These are phyloP conservation scores for Calliscelio sp. DNA, from an alignment of 2,888 invertebrate genomes.

Conservation along the genomic window DNA sequence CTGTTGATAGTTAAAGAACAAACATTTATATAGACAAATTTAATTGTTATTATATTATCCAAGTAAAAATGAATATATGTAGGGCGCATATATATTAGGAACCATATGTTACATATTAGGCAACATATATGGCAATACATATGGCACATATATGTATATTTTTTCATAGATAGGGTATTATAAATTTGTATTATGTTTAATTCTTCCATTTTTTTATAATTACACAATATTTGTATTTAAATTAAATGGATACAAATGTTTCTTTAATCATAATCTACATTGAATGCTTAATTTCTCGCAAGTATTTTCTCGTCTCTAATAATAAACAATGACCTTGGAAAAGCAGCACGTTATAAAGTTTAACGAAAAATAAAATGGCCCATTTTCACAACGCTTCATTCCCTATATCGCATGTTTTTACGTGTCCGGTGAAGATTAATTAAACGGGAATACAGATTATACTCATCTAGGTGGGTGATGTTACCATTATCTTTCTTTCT, in stretches of 20 bases:
- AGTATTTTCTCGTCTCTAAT: conserved; percentile 12
- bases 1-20: too few relatives aligned
- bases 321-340: conserved; percentile 60
- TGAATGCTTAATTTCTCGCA: not conserved
- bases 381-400: conserved; percentile 67
- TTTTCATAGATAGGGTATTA: too few relatives aligned
- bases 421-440: conserved; percentile 81
- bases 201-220: too few relatives aligned
- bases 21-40: too few relatives aligned
- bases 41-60: too few relatives aligned
- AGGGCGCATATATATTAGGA: too few relatives aligned
- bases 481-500: conserved; percentile 67
- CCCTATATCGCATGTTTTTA: conserved; percentile 75
- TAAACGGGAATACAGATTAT: conserved; percentile 83
- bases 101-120: too few relatives aligned
- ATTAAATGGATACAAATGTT: not conserved
- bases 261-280: not conserved
- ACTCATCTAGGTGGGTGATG: conserved; percentile 76
- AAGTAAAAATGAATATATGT: too few relatives aligned
- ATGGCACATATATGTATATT: too few relatives aligned
- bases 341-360: conserved; percentile 32
- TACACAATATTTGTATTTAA: too few relatives aligned
- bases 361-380: conserved; percentile 73
- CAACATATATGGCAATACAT: too few relatives aligned
- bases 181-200: too few relatives aligned